Evolutionary conservation across 2,888 invertebrate genomes (phyloP).

Genomic region (Dasypolia templi): DNA sequence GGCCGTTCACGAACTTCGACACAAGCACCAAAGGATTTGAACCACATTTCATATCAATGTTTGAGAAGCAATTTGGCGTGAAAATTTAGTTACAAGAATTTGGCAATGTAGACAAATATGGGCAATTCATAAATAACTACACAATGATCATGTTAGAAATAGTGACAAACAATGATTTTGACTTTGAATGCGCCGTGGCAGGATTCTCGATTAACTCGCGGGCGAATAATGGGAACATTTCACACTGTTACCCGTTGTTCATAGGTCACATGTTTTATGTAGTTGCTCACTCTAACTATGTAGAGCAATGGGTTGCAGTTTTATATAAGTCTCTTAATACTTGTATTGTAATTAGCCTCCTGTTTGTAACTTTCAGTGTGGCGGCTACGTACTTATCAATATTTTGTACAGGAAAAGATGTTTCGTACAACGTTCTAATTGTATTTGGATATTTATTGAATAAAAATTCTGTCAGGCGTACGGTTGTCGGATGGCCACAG

Average conservation of each 20-base stretch:
- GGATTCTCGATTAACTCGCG: conserved; percentile 38
- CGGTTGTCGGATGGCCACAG: conserved; percentile 60
- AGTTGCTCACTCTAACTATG: conserved; percentile 47
- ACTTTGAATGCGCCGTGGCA: conserved; percentile 68
- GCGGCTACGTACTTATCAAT: conserved; percentile 56
- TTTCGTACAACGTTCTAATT: conserved; percentile 60
- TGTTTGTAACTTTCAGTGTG: conserved; percentile 64
- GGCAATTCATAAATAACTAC: conserved; percentile 59
- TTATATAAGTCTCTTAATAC: conserved; percentile 17
- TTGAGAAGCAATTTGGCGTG: conserved; percentile 63
- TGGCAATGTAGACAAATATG: conserved; percentile 64
- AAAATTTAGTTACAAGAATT: conserved; percentile 61
- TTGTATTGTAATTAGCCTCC: conserved; percentile 18
- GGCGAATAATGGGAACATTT: conserved; percentile 46
- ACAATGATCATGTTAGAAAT: conserved; percentile 60
- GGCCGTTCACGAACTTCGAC: conserved; percentile 69
- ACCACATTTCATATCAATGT: conserved; percentile 61
- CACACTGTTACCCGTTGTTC: conserved; percentile 60
- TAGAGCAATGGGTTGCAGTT: conserved; percentile 61
- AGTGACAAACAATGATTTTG: conserved; percentile 60
- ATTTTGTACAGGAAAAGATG: conserved; percentile 64
- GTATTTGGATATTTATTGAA: conserved; percentile 72
- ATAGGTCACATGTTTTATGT: conserved; percentile 56
- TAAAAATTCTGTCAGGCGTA: conserved; percentile 55
- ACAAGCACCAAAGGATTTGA: conserved; percentile 60